Conservation (phyloP, 2,797 vertebrate genomes). For the Podargus strigoides region DNA sequence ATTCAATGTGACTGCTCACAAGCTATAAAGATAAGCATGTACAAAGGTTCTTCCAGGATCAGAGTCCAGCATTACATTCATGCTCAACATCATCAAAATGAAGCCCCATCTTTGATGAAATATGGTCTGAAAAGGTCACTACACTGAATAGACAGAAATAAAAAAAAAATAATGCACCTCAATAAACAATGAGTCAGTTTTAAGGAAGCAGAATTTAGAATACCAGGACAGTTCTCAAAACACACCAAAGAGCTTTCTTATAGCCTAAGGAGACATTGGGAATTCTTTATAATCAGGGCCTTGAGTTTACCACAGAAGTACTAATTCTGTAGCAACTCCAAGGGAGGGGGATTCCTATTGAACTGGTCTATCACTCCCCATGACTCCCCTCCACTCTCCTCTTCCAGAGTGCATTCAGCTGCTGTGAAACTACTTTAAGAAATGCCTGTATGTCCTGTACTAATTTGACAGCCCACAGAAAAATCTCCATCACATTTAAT, state of each 20-base stretch:
- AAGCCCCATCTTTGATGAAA: not conserved
- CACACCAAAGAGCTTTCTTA: not conserved
- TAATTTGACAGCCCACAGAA: not conserved
- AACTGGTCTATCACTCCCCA: not conserved
- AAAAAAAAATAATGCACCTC: not conserved
- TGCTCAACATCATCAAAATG: not conserved
- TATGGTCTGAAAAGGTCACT: not conserved
- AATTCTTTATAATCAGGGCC: not conserved
- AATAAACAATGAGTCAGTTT: not conserved
- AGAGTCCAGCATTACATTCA: not conserved
- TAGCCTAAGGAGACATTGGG: not conserved
- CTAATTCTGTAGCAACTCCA: not conserved
- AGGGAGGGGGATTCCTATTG: not conserved
- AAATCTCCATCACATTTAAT: not conserved
- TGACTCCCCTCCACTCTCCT: not conserved
- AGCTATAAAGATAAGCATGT: not conserved
- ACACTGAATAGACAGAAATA: not conserved
- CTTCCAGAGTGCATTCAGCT: not conserved
- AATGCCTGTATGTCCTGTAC: not conserved
- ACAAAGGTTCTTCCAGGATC: not conserved
- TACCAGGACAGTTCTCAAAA: not conserved
- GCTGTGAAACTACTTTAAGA: not conserved
- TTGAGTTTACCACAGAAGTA: not conserved
- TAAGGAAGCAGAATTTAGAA: not conserved
- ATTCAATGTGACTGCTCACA: not conserved